Evolutionary conservation across 2,113 vertebrate species (phyloP), one percentile per base, ranked within the genome.

Genomic region (Ariopsis seemanni): DNA sequence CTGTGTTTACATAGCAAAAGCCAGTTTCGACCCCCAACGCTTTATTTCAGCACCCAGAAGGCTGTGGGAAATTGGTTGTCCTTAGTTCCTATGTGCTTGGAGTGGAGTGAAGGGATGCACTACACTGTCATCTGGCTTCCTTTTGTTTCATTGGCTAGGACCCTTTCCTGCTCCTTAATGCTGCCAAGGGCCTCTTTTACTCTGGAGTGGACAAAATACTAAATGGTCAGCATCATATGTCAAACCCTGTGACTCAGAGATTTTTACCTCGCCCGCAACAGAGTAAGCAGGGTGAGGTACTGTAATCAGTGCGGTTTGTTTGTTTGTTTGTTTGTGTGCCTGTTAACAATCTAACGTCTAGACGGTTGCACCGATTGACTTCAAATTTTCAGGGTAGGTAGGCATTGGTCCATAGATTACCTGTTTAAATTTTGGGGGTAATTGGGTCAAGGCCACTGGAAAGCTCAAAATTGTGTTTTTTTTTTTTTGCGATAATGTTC

Each of bases 141-240:
- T 83, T 87, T 84, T 86, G 87, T 88, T 90, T 90, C 84, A 91
- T 89, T 91, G 89, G 85, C 85, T 17, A 17, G 81, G 69, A 42
- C 88, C 50, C 80, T 7, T 60, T 75, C 62, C 78, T 77, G 60
- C 72, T 58, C 25, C 77, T 86, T 88, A 86, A 89, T 90, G 75
- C 85, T 77, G 79, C 58, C 22, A 48, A 78, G 77, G 53, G 79
- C 58, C 57, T 82, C 53, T 58, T 60, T 30, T 27, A 62, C 83
- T 72, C 86, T 63, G 50, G 60, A 69, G 74, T 77, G 77, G 58
- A 72, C 90, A 55, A 53, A 79, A 71, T 34, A 34, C 67, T 34
- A 30, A 18, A 34, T 71, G 15, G 14, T 71, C 15, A 1, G 0
- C 17, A 71, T 71, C 4, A 34, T 34, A 71, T 34, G 27, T 7